phyloP scores from a whole-genome alignment of 2,797 vertebrate genomes.

The Dipus sagitta region DNA sequence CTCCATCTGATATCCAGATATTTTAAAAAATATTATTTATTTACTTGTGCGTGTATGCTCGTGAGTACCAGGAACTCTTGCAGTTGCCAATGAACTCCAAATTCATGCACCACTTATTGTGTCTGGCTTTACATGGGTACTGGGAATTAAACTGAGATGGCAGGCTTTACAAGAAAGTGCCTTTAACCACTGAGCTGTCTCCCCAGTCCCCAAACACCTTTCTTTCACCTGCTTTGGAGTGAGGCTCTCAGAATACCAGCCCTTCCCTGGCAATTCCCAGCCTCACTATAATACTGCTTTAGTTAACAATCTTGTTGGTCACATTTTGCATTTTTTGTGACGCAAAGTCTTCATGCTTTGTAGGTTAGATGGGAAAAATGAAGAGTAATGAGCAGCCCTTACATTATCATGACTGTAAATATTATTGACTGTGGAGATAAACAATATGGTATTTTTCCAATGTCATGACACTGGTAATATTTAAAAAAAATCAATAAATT shows the following conservation, averaged over 20 bases:
- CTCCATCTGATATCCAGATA: no score
- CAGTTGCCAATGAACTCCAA: no score
- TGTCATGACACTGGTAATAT: not conserved
- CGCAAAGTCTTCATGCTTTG: slow-evolving; percentile 10
- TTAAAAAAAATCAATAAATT: not conserved
- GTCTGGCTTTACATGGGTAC: no score
- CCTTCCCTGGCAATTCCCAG: not conserved
- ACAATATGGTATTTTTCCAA: not conserved
- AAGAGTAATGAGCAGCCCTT: not conserved
- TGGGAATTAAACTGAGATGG: no score
- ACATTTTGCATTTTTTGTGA: slow-evolving; percentile 37
- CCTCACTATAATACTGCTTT: not conserved
- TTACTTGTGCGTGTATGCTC: no score
- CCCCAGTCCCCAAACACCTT: no score
- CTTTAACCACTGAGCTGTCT: no score
- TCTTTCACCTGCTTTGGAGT: no score
- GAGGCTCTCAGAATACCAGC: not conserved
- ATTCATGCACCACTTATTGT: no score
- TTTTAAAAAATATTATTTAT: no score
- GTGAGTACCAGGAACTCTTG: no score
- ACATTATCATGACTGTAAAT: slow-evolving; percentile 5
- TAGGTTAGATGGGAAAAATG: slow-evolving; percentile 36
- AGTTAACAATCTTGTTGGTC: not conserved
- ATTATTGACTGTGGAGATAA: slow-evolving; percentile 35
- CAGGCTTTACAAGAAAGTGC: no score